Percentiles rank a stretch among this genome's conserved stretches.
Evolutionary conservation across 1,140 invertebrate genomes (phyloP).

Genomic region (Bombus consobrinus): DNA sequence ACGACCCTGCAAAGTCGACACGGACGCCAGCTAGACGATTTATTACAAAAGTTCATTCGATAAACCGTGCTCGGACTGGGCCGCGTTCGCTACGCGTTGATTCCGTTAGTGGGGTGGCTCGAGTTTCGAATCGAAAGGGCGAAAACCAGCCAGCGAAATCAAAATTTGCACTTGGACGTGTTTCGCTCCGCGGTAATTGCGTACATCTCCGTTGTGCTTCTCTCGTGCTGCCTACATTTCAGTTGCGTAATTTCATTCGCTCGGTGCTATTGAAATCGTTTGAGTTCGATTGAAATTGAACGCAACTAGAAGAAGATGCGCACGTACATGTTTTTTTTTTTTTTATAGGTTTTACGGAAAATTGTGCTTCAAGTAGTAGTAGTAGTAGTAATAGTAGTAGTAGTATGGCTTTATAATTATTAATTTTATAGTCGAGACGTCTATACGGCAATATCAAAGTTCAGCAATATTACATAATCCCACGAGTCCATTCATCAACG

Average conservation of each 20-base stretch:
- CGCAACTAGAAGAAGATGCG: too few species aligned
- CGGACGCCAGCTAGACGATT: slow-evolving; percentile 30
- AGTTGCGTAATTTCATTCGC: neutral
- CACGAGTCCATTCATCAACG: too few species aligned
- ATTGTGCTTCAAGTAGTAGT: neutral
- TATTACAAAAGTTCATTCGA: slow-evolving; percentile 60
- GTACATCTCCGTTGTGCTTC: neutral
- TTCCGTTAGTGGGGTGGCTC: slow-evolving; percentile 11
- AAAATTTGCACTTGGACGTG: slow-evolving; percentile 44
- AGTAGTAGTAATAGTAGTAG: too few species aligned
- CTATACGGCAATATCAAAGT: too few species aligned
- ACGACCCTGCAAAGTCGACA: too few species aligned
- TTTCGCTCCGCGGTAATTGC: neutral
- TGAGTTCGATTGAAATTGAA: neutral
- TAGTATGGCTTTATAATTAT: neutral
- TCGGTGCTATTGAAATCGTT: neutral
- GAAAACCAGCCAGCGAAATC: slow-evolving; percentile 23
- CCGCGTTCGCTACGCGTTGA: slow-evolving; percentile 1
- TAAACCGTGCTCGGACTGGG: neutral
- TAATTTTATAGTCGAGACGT: neutral
- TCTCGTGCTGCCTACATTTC: neutral
- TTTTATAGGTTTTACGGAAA: neutral
- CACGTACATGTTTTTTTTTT: neutral
- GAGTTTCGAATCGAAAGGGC: neutral
- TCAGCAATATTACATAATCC: too few species aligned